Evolutionary conservation across 1,140 invertebrate species (phyloP).

Genomic region (Drosophila repleta): DNA sequence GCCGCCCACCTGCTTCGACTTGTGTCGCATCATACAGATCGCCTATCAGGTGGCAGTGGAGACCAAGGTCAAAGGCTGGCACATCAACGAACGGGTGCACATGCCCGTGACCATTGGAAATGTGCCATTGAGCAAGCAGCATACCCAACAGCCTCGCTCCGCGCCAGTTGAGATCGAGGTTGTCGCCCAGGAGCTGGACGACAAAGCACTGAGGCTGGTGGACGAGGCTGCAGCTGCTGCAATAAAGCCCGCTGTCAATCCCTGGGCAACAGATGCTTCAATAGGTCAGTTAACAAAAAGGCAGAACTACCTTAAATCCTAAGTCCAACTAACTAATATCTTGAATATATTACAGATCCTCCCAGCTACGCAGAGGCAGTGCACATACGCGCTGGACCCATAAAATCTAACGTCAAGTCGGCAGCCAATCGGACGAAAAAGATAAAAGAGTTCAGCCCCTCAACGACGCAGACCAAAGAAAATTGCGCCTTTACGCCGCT

Average conservation of each 20-base stretch:
- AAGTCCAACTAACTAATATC: too few species aligned
- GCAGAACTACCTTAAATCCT: too few species aligned
- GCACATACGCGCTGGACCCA: conserved; percentile 36
- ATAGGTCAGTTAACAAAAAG: conserved; percentile 39
- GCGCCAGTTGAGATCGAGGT: conserved; percentile 31
- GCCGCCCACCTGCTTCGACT: conserved; percentile 88
- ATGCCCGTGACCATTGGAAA: conserved; percentile 86
- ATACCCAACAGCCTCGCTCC: conserved; percentile 41
- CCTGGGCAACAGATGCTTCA: conserved; percentile 53
- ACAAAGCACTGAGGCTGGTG: conserved; percentile 51
- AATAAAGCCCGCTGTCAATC: conserved; percentile 1
- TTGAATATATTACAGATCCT: conserved; percentile 33
- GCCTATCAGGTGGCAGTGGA: conserved; percentile 88
- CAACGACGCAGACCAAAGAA: conserved; percentile 5
- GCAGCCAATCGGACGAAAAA: background rate
- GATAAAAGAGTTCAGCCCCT: background rate
- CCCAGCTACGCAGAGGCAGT: conserved; percentile 60
- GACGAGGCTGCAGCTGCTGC: conserved; percentile 7
- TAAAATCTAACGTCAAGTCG: background rate
- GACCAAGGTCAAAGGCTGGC: conserved; percentile 79
- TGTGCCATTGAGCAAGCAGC: conserved; percentile 81
- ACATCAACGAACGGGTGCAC: conserved; percentile 84
- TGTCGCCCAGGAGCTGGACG: conserved; percentile 52
- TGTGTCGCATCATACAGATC: conserved; percentile 89
- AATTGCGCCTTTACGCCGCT: conserved; percentile 45